A percentile compares a stretch with the other conserved stretches of the same genome.
Evolutionary conservation across 1,140 invertebrate species (phyloP).

Genomic region (Ridgeia piscesae): DNA sequence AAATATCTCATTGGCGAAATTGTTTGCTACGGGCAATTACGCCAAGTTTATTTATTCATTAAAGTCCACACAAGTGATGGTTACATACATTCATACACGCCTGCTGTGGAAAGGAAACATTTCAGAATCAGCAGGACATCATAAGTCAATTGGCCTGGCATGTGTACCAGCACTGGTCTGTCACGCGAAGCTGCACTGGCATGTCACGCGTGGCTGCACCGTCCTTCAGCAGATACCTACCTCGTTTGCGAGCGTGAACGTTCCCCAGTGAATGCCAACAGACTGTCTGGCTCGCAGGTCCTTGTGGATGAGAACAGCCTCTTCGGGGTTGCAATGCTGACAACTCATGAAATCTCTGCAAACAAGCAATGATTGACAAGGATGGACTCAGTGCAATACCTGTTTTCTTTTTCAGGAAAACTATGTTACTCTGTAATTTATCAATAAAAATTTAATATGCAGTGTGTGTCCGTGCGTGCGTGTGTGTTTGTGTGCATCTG

Average conservation of each 20-base stretch:
- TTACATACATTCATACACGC: background rate
- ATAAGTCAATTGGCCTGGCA: background rate
- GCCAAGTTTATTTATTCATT: background rate
- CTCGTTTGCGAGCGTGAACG: slow-evolving; percentile 46
- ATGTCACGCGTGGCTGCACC: too few species aligned
- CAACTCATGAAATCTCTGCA: slow-evolving; percentile 56
- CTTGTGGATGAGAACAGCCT: slow-evolving; percentile 61
- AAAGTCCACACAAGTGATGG: background rate
- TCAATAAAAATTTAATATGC: too few species aligned
- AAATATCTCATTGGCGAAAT: too few species aligned
- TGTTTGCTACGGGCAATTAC: too few species aligned
- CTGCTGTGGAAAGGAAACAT: background rate
- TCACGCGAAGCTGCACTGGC: background rate
- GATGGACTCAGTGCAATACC: background rate
- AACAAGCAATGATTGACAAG: background rate
- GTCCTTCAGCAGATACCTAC: too few species aligned
- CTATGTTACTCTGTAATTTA: too few species aligned
- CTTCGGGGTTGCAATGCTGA: slow-evolving; percentile 61
- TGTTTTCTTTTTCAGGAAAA: too few species aligned
- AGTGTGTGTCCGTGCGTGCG: too few species aligned
- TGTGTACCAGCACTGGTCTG: too few species aligned
- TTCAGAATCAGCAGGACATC: background rate
- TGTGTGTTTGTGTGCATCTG: too few species aligned
- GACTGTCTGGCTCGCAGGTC: slow-evolving; percentile 50
- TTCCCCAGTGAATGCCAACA: slow-evolving; percentile 56